Evolutionary conservation across 2,797 vertebrate species (phyloP), one percentile per base, ranked within the genome.

Genomic region (Argya squamiceps): DNA sequence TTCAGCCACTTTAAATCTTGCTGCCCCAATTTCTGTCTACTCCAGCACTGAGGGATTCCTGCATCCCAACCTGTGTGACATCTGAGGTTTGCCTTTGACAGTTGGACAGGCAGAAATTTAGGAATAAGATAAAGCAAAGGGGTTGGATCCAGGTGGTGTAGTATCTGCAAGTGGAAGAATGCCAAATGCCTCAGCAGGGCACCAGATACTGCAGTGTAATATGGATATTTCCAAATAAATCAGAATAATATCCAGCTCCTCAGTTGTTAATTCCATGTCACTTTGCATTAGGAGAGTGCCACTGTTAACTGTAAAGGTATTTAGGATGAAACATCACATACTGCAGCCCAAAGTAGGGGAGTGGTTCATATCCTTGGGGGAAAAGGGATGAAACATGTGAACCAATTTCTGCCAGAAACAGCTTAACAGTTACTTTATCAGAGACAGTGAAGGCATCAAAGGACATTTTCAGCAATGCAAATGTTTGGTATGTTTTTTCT

Each of bases 41-140:
- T 75, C 76, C 37, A 74, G 52, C 34, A 12, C 4, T n/a, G 21
- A 63, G 50, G 15, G 17, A 20, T 78, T 83, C 39, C 37, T 58
- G 12, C 20, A 63, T 90, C 76, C 34, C 10, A 8, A 4, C 49
- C 46, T 73, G 34, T 47, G 69, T 88, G 60, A 55, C 29, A 22
- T 63, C 71, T 84, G 93, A 87, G 49, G 8, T 46, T 92, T 91
- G 78, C 64, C 44, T 96, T 70, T 80, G 77, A 59, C 92, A 78
- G 84, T 56, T 83, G 67, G 67, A 43, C n/a, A 74, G 86, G 78
- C 49, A 69, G 89, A 71, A 80, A 85, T 92, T 77, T 69, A 80
- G 49, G 46, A 49, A 19, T 36, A 78, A 74, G 49, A 71, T 71
- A 80, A 84, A 89, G 44, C 39, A n/a, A 58, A 91, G n/a, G 12